These are phyloP conservation scores for Oncopeltus fasciatus DNA, from an alignment of 1,140 invertebrate genomes.

Conservation along the genomic window DNA sequence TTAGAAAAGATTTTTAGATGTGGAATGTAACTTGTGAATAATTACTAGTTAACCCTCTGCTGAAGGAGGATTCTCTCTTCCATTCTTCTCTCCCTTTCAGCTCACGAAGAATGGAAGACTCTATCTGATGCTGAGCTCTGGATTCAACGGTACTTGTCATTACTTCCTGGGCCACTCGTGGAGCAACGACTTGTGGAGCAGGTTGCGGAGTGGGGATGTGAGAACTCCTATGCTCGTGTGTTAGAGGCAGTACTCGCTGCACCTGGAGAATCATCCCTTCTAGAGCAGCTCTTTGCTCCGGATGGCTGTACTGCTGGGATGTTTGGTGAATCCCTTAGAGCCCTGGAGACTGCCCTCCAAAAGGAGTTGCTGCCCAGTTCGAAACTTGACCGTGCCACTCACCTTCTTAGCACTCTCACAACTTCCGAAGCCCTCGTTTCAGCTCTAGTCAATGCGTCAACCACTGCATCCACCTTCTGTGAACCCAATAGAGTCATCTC, in stretches of 20 bases:
- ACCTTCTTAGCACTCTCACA: slow-evolving; percentile 34
- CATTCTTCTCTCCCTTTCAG: slow-evolving; percentile 14
- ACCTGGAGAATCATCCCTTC: not conserved
- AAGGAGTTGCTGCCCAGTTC: not conserved
- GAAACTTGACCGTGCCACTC: slow-evolving; percentile 27
- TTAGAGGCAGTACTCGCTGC: slow-evolving; percentile 8
- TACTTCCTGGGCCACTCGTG: slow-evolving; percentile 45
- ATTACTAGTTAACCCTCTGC: too few species aligned
- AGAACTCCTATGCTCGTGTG: slow-evolving; percentile 7
- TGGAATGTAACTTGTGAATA: too few species aligned
- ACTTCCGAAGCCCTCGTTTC: slow-evolving; percentile 41
- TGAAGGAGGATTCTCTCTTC: slow-evolving; percentile 6
- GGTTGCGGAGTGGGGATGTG: slow-evolving; percentile 25
- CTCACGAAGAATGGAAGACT: not conserved
- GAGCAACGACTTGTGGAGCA: slow-evolving; percentile 40
- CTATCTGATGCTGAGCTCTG: slow-evolving; percentile 6
- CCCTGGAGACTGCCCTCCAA: slow-evolving; percentile 27
- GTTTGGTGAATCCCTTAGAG: slow-evolving; percentile 35
- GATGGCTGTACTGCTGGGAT: slow-evolving; percentile 34
- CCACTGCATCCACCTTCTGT: not conserved
- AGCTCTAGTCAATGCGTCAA: slow-evolving; percentile 28
- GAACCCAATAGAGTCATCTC: not conserved
- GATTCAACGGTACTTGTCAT: slow-evolving; percentile 7
- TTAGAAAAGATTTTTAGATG: too few species aligned
- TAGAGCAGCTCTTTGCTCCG: slow-evolving; percentile 25